Base-by-base conservation (phyloP, 2,888 invertebrate genomes). In the Diarsia mendica region DNA sequence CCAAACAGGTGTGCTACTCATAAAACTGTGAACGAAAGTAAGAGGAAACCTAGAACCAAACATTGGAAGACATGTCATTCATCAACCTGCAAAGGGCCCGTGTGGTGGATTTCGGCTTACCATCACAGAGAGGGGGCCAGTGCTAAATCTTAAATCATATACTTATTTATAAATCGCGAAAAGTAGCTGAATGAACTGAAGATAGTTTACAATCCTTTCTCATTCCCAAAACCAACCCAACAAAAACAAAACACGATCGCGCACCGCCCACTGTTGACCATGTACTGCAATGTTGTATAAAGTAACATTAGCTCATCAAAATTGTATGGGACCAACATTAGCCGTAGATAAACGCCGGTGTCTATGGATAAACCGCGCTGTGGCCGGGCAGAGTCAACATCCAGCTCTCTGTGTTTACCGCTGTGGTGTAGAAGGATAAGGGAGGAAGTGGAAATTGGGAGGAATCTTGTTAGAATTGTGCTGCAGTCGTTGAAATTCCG, bases 261-360 rank as follows among this genome's bases (percentile, higher is more conserved):
- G 49, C 53, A 67, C 69, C 64, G 33, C 33, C 13, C 11, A 68
- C 39, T 68, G 53, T 73, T 23, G 71, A 64, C 65, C 13, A 28
- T 74, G 28, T 58, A 64, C 55, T 85, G 72, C 66, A 67, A 65
- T 73, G 49, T 77, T 79, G 63, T 58, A 58, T 46, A 75, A 72
- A 69, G 82, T 77, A 72, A 78, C 80, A 72, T 73, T 72, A 75
- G 67, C 67, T 85, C 79, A 90, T 92, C 71, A 90, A 90, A 89
- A 88, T 90, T 91, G 88, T 82, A 92, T 85, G 72, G 72, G 86
- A 88, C 89, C 89, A 90, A 92, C 85, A 90, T 91, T 90, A 89
- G 90, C 89, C 84, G 89, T 92, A 94, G 94, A 95, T 93, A 94
- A 91, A 92, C 87, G 87, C 80, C 79, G 87, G 91, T 93, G 90